Conservation (phyloP, 1,140 invertebrate genomes). For the Sminthurides bifidus region DNA sequence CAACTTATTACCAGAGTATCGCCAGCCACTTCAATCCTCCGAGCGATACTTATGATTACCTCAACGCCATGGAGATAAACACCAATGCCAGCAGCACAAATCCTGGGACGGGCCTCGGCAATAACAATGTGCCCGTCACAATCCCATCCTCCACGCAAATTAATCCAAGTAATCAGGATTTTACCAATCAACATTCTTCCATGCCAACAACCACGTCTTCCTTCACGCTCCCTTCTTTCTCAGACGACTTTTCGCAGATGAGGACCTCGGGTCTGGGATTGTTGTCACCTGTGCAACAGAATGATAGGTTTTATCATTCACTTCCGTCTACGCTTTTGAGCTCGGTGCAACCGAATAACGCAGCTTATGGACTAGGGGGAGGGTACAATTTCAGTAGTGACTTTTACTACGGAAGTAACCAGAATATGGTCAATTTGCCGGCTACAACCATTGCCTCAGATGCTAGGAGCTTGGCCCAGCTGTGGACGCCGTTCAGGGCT, state of each 20-base stretch:
- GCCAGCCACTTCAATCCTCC: not conserved
- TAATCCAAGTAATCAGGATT: slow-evolving; percentile 4
- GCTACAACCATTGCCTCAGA: not conserved
- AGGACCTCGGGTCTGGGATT: too few relatives aligned
- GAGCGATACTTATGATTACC: not conserved
- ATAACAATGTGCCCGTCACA: too few relatives aligned
- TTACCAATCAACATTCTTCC: too few relatives aligned
- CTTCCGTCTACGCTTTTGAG: too few relatives aligned
- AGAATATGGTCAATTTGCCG: not conserved
- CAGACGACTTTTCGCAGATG: too few relatives aligned
- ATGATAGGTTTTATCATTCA: not conserved
- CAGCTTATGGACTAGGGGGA: not conserved
- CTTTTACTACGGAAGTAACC: not conserved
- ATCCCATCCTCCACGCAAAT: too few relatives aligned
- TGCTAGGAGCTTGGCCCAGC: slow-evolving; percentile 1
- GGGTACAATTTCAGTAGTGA: not conserved
- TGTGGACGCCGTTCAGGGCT: slow-evolving; percentile 15
- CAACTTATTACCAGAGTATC: slow-evolving; percentile 17
- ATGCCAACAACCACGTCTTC: too few relatives aligned
- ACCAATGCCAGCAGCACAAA: not conserved
- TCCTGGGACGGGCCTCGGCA: not conserved
- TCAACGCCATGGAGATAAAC: not conserved
- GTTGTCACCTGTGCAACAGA: not conserved
- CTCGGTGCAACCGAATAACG: not conserved
- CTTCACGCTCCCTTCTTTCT: too few relatives aligned